Percentiles rank a stretch among this genome's conserved stretches.
These are phyloP conservation scores for Cricetomys ansorgei DNA, from an alignment of 2,113 vertebrate genomes.

Conservation along the genomic window DNA sequence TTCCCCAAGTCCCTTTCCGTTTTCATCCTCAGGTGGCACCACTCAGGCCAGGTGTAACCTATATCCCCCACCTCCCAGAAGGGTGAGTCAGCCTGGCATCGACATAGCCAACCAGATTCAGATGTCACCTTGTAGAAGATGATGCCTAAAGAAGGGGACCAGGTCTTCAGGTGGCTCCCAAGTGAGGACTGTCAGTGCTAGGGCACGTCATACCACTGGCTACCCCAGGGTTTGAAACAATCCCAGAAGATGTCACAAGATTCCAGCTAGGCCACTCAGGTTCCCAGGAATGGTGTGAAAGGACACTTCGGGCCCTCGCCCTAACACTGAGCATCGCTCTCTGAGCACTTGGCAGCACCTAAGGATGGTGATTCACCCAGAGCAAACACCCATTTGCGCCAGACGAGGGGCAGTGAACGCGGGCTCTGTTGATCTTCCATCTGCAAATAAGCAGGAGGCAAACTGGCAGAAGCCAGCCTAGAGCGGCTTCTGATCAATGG, in stretches of 20 bases:
- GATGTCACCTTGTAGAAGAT: background rate
- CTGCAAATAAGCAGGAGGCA: background rate
- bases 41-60: background rate
- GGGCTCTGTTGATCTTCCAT: background rate
- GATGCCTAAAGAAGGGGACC: background rate
- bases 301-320: background rate
- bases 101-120: background rate
- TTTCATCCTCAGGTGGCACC: background rate
- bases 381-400: background rate
- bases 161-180: background rate
- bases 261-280: background rate
- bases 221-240: background rate
- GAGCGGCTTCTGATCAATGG: background rate
- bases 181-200: background rate
- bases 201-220: background rate
- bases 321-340: rapidly evolving
- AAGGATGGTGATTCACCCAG: background rate
- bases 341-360: background rate
- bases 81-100: too few species aligned
- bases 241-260: rapidly evolving
- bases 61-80: background rate
- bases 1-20: rapidly evolving
- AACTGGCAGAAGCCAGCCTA: background rate
- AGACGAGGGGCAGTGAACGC: background rate
- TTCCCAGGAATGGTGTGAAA: background rate